phyloP scores from a whole-genome alignment of 2,888 invertebrate genomes.

The Lysandra coridon region DNA sequence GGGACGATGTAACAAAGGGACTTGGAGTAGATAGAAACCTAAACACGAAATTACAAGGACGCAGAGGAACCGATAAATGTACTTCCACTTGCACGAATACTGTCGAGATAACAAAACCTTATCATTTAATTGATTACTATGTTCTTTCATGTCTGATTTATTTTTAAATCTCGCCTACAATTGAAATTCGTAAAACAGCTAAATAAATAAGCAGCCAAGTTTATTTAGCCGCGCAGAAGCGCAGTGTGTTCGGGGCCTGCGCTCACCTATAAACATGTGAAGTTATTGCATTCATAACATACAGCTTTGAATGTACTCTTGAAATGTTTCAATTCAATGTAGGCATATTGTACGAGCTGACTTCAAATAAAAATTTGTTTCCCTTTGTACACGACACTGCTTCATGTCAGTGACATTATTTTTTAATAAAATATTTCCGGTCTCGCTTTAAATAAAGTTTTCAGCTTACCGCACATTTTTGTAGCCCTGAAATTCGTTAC shows the following conservation, averaged over 20 bases:
- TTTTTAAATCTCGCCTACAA: neutral
- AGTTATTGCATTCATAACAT: slow-evolving; percentile 36
- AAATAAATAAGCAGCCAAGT: neutral
- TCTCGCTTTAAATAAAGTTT: neutral
- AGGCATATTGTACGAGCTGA: slow-evolving; percentile 33
- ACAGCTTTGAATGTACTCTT: slow-evolving; percentile 36
- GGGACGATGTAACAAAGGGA: neutral
- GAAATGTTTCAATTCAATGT: slow-evolving; percentile 33
- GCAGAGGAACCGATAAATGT: neutral
- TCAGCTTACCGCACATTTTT: neutral
- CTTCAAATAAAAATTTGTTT: slow-evolving; percentile 29
- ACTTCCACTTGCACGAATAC: neutral
- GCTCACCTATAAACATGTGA: slow-evolving; percentile 29
- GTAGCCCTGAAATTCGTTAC: neutral
- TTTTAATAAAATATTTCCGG: slow-evolving; percentile 20
- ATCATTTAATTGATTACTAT: neutral
- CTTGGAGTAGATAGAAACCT: neutral
- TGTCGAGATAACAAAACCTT: neutral
- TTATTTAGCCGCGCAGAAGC: neutral
- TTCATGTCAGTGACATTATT: slow-evolving; percentile 18
- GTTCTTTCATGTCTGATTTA: neutral
- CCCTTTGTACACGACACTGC: slow-evolving; percentile 24
- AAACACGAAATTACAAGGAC: neutral
- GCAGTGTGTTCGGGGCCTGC: neutral
- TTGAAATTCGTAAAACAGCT: neutral